Evolutionary conservation across 2,113 vertebrate species (phyloP), one percentile per base, ranked within the genome.

Genomic region (Oryzias javanicus): DNA sequence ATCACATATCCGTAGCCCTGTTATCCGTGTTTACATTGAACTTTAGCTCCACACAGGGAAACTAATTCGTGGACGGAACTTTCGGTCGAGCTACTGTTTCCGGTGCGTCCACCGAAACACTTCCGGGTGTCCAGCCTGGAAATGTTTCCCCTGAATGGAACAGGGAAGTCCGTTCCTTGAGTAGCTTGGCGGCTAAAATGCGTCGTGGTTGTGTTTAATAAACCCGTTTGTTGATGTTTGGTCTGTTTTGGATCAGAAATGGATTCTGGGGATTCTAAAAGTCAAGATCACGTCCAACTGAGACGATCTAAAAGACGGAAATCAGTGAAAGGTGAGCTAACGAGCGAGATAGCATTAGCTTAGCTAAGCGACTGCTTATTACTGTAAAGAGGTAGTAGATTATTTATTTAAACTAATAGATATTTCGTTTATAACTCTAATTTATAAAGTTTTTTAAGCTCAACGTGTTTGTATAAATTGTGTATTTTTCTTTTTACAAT

Each of bases 231-330:
- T 14, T 1, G 3, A 74, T 0, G 1, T 3, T 16, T 1, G 15
- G 20, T 53, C 47, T 4, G 24, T 15, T 65, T 51, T 0, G 29
- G 3, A 42, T 40, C 42, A 17, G 1, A 58, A 29, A 84, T 86
- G 84, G 74, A 84, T 62, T 24, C 65, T 7, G 6, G n/a, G 0
- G 24, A 5, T 4, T 56, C 69, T 46, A 56, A 48, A 66, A 55
- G 18, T 17, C 15, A 14, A 2, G 5, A 0, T 3, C 0, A 49
- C 14, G 55, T 1, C 4, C 1, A 5, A 0, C 1, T 64, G 48
- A 85, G 79, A 22, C 59, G 82, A 12, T 85, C 81, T 7, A 19
- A 19, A 0, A 57, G 82, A 16, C 70, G 20, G 2, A 19, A 65
- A 1, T 14, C 64, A 4, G 27, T 0, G 4, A 72, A 69, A 75